Evolutionary conservation across 2,113 vertebrate genomes (phyloP), one percentile per base, ranked within the genome.

Genomic region (Stegastes partitus): DNA sequence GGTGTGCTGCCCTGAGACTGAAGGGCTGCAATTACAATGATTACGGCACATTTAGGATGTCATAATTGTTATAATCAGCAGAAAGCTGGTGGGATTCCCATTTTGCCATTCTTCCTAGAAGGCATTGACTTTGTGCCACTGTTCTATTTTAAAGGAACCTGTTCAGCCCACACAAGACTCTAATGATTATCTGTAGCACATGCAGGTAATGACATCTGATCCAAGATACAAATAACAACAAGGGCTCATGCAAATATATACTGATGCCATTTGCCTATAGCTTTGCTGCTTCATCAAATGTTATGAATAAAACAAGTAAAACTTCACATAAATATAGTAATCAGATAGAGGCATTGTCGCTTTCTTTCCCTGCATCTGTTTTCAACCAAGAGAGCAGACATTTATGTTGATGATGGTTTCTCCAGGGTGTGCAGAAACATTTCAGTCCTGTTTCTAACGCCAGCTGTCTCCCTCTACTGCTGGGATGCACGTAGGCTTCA

Each of bases 1-100:
- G 39, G 45, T 87, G 37, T 67, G 45, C 37, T 9, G 18, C 76
- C 58, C 39, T 28, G 3, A 57, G 51, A 74, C 63, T 76, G 64
- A 78, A 57, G 23, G 34, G 16, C 70, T 11, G 11, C 88, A 87
- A 91, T 91, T 86, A 84, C 47, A 10, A 45, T 84, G 72, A 85
- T 90, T 82, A 86, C 34, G 42, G 57, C 74, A 71, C 80, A 65
- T 82, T 89, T 69, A 63, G 77, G 74, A 62, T 39, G 42, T 21
- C 58, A 76, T 84, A 83, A 89, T 88, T 79, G 44, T 61, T 71
- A 69, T 86, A 85, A 85, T 83, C 39, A 50, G 50, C 55, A 68
- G 51, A 69, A 73, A 54, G 64, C 65, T 80, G 70, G 49, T 77
- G 39, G 45, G 64, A 57, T 62, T 56, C 54, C 63, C 26, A 49